These are phyloP conservation scores for Phenacoccus solenopsis DNA, from an alignment of 1,140 invertebrate species.

Conservation along the genomic window DNA sequence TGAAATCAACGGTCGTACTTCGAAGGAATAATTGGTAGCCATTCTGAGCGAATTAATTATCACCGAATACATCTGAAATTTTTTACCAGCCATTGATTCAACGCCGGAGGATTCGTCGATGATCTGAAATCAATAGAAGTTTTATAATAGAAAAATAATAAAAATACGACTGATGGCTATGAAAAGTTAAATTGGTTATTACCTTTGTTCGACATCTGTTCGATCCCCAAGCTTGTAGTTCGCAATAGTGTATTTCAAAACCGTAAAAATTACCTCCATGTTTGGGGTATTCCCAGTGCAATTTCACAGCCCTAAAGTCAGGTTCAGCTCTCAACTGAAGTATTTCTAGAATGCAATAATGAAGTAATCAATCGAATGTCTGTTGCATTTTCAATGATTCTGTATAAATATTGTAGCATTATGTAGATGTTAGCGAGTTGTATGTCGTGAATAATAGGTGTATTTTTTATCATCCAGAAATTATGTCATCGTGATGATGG, in stretches of 20 bases:
- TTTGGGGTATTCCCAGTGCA: constrained; percentile 47
- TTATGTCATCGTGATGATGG: no score
- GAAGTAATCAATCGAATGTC: no score
- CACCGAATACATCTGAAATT: constrained; percentile 35
- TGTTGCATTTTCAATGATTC: no score
- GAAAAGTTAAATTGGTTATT: constrained; percentile 11
- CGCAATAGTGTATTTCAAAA: constrained; percentile 58
- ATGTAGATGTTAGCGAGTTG: no score
- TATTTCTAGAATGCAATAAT: constrained; percentile 39
- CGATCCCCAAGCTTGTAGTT: constrained; percentile 58
- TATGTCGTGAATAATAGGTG: no score
- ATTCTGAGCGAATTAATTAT: constrained; percentile 50
- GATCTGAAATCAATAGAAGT: constrained; percentile 3
- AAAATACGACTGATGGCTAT: neutral
- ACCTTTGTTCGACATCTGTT: constrained; percentile 56
- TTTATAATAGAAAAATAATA: neutral
- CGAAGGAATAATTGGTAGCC: constrained; percentile 65
- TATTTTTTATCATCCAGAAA: no score
- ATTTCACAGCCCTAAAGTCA: constrained; percentile 52
- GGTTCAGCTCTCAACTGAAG: constrained; percentile 52
- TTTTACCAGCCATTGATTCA: constrained; percentile 11
- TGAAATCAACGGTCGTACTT: constrained; percentile 42
- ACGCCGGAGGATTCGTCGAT: constrained; percentile 13
- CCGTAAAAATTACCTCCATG: constrained; percentile 28
- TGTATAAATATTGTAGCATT: no score